Evolutionary conservation across 1,140 invertebrate species (phyloP), one percentile per base, ranked within the genome.

Genomic region (Onthophagus taurus): DNA sequence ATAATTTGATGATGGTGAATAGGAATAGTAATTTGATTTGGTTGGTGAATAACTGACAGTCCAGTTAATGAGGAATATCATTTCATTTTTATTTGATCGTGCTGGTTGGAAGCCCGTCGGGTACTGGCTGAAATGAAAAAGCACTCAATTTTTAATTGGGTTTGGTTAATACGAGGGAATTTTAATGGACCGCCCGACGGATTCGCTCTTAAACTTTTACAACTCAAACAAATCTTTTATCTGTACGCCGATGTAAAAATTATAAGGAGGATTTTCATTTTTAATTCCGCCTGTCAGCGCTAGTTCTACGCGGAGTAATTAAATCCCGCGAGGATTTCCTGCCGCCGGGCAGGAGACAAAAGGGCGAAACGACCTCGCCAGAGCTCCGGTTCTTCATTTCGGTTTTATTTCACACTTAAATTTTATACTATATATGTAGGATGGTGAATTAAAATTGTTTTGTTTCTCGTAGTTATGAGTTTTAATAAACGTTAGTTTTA

Each of bases 61-160:
- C 42, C 48, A 45, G 45, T 56, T 56, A 54, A 57, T 57, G 54
- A 57, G 52, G 47, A 50, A 54, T 50, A 54, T 54, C 48, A 56
- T 57, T 57, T 49, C 39, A 51, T 44, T 50, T 56, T 54, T 56
- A 56, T 54, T 52, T 47, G 45, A 38, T 48, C 35, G 21, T 38
- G 30, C 38, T 38, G 34, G 47, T 47, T 36, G n/a, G n/a, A n/a
- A n/a, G n/a, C n/a, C n/a, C 42, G 21, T 30, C 34, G 46, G 26
- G 47, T 44, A 33, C 44, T 50, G 46, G 41, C 45, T 18, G 49
- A 64, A 63, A 60, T 59, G 62, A 57, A 64, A 64, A 64, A 63
- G 62, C 62, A 64, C 62, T 64, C 59, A 62, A 63, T 62, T 64
- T 64, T 64, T 64, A 64, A 64, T 64, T 64, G 61, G 57, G 61